These are phyloP conservation scores for Macropis europaea DNA, from an alignment of 2,888 invertebrate species.

Conservation along the genomic window DNA sequence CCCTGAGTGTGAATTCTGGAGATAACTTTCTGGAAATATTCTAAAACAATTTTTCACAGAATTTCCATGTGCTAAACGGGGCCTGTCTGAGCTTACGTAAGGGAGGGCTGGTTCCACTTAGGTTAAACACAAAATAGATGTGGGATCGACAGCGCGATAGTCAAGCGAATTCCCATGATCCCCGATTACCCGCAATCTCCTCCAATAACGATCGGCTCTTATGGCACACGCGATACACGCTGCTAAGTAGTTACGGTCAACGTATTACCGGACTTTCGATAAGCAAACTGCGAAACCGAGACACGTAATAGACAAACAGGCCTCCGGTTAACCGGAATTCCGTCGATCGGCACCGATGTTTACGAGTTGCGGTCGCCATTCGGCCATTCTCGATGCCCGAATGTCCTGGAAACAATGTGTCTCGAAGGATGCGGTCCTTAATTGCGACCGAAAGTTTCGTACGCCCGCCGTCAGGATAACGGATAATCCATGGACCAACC, in stretches of 20 bases:
- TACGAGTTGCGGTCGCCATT: conserved; percentile 9
- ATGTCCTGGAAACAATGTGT: conserved; percentile 1
- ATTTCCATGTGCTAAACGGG: too few species aligned
- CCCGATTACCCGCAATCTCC: conserved; percentile 14
- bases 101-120: too few species aligned
- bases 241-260: conserved; percentile 15
- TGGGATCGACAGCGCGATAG: background rate
- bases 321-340: conserved; percentile 18
- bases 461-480: too few species aligned
- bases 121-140: background rate
- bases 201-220: conserved; percentile 21
- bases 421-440: background rate
- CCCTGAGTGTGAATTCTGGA: too few species aligned
- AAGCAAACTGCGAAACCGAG: conserved; percentile 13
- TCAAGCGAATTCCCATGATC: conserved; percentile 17
- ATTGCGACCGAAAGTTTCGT: background rate
- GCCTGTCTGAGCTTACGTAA: too few species aligned
- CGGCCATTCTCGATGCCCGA: background rate
- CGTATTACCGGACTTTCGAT: conserved; percentile 7
- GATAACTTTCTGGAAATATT: too few species aligned
- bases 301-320: conserved; percentile 22
- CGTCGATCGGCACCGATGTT: conserved; percentile 11
- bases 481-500: too few species aligned
- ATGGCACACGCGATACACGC: background rate
- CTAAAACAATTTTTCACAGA: too few species aligned